These are phyloP conservation scores for Hemitrygon akajei DNA, from an alignment of 2,797 vertebrate genomes.

Conservation along the genomic window DNA sequence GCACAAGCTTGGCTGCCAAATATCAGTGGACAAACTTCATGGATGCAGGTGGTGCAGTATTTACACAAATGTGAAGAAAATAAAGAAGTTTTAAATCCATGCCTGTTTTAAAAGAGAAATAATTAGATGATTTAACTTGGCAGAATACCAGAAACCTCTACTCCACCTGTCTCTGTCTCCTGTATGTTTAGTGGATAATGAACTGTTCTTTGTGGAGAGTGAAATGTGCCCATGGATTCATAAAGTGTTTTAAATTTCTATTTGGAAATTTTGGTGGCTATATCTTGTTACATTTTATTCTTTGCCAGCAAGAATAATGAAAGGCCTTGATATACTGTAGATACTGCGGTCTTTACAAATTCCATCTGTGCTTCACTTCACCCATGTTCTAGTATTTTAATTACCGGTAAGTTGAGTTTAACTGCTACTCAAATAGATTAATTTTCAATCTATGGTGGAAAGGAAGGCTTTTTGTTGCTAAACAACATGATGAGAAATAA, in stretches of 20 bases:
- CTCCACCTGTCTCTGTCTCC: too few species aligned
- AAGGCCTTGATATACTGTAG: not conserved
- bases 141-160: not conserved
- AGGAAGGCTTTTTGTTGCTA: too few species aligned
- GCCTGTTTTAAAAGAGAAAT: not conserved
- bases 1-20: too few species aligned
- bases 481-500: too few species aligned
- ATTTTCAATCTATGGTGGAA: too few species aligned
- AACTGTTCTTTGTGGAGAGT: not conserved
- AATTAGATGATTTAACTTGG: not conserved
- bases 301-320: not conserved
- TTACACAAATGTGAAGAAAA: not conserved
- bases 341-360: not conserved
- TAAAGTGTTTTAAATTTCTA: not conserved
- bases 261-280: not conserved
- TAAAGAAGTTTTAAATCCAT: not conserved
- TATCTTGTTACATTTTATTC: not conserved
- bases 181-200: not conserved
- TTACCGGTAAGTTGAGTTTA: too few species aligned
- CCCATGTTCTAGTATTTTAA: too few species aligned
- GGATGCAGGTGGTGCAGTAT: not conserved
- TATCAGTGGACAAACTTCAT: not conserved
- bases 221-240: not conserved
- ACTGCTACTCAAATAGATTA: too few species aligned
- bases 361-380: not conserved